Conservation (phyloP, 2,888 invertebrate genomes). For the Globia sparganii region DNA sequence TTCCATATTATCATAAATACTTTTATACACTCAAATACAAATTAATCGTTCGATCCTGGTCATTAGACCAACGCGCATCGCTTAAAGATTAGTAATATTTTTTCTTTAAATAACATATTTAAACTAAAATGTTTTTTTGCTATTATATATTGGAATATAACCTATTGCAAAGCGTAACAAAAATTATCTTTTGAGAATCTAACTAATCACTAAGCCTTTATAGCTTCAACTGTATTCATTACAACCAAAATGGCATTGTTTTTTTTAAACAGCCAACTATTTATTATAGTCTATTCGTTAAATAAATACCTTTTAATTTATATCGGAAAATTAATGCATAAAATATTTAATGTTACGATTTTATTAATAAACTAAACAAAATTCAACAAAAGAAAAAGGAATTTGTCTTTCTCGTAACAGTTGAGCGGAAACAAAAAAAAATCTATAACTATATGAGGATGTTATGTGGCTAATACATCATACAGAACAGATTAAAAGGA, state of each 20-base stretch:
- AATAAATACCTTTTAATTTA: slow-evolving; percentile 65
- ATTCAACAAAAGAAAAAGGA: slow-evolving; percentile 61
- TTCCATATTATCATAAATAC: slow-evolving; percentile 76
- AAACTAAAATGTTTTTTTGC: slow-evolving; percentile 80
- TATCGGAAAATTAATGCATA: slow-evolving; percentile 54
- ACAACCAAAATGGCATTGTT: slow-evolving; percentile 77
- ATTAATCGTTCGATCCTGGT: slow-evolving; percentile 72
- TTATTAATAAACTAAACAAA: slow-evolving; percentile 63
- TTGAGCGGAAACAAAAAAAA: slow-evolving; percentile 70
- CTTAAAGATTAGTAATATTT: slow-evolving; percentile 68
- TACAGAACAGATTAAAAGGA: slow-evolving; percentile 71
- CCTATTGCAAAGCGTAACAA: slow-evolving; percentile 85
- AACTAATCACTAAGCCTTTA: slow-evolving; percentile 86
- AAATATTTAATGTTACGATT: slow-evolving; percentile 56
- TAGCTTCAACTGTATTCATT: slow-evolving; percentile 74
- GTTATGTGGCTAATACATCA: slow-evolving; percentile 86
- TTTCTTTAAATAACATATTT: slow-evolving; percentile 70
- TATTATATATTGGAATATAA: slow-evolving; percentile 81
- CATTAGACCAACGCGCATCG: slow-evolving; percentile 65
- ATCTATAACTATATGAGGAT: slow-evolving; percentile 77
- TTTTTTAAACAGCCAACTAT: slow-evolving; percentile 64
- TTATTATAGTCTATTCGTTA: slow-evolving; percentile 50
- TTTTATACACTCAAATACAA: slow-evolving; percentile 80
- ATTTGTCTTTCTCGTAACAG: slow-evolving; percentile 69
- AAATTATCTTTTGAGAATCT: slow-evolving; percentile 85